Base-by-base conservation (phyloP, 2,888 invertebrate species). In the Galeruca laticollis region DNA sequence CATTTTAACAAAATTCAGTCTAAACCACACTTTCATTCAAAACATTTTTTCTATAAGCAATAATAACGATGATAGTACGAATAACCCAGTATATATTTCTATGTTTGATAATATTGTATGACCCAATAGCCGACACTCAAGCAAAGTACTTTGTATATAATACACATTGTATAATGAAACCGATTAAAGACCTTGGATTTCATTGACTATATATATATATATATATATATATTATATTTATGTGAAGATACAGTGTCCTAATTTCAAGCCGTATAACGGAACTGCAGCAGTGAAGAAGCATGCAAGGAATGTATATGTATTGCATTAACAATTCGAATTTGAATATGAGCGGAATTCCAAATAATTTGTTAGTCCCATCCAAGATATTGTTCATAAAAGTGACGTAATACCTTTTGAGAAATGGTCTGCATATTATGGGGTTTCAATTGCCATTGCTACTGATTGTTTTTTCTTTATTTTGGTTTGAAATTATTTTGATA, bases 221-320 rank as follows among this genome's bases (percentile, higher is more conserved):
- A n/a, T n/a, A n/a, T n/a, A n/a, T n/a, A n/a, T n/a, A n/a, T n/a
- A n/a, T n/a, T n/a, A n/a, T n/a, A 40, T 57, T 47, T 69, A 51
- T 64, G 52, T 47, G 52, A 64, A 67, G 64, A 69, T 71, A 61
- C 71, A 64, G 40, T 73, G 73, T 73, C 73, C 73, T 54, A 73
- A 72, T 72, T 75, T 71, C 68, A 57, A 71, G 70, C 62, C 56
- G 61, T 61, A 66, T 75, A 75, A 75, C 75, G 75, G 75, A 43
- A 75, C 68, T 67, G 37, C 52, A 43, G 60, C 40, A 68, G 60
- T 67, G 33, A 66, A 57, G 56, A 57, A 69, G 65, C 69, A 66
- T 68, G 73, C 67, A 60, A 72, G 65, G 74, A 75, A 75, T 75
- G 72, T 62, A 67, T 61, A 54, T 49, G n/a, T n/a, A 49, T 15